Evolutionary conservation across 2,797 vertebrate genomes (phyloP), one percentile per base, ranked within the genome.

Genomic region (Oreortyx pictus): DNA sequence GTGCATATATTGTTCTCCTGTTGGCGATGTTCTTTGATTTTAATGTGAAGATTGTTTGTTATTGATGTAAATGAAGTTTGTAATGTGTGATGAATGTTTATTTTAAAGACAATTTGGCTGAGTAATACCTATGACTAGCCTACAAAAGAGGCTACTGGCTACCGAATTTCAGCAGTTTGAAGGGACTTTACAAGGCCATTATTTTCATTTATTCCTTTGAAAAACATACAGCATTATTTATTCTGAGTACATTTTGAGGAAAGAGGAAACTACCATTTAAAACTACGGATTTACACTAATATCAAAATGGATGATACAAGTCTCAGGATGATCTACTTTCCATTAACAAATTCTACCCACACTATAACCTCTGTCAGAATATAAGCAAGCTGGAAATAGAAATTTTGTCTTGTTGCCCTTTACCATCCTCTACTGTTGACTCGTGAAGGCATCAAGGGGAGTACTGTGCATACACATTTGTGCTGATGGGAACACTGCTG

Each of bases 101-200:
- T 44, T 84, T 77, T 62, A 74, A 56, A 66, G 43, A 70, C 11
- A 85, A n/a, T 68, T 83, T 49, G 81, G 39, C n/a, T 80, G 33
- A 68, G 18, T 66, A 50, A 88, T 46, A 85, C n/a, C 20, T 70
- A 50, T 67, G 33, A 72, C 14, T 85, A 46, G 61, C 23, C 10
- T 56, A 50, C 22, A 57, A 60, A 79, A 79, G 27, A 12, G 12
- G 31, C 37, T 29, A 4, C 4, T 77, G 50, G 44, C 24, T 73
- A 25, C 6, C 29, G 18, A 61, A 47, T 74, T 64, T 66, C n/a
- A 91, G 23, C 33, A 41, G 11, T 75, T 66, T 86, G 64, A 92
- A 84, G 27, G 88, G 39, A 68, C 60, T 80, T 85, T 35, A 68
- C 25, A 39, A 4, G 15, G 57, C 11, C 17, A 22, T 11, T 11